These are phyloP conservation scores for Hoplodrina ambigua DNA, from an alignment of 2,888 invertebrate species.

Conservation along the genomic window DNA sequence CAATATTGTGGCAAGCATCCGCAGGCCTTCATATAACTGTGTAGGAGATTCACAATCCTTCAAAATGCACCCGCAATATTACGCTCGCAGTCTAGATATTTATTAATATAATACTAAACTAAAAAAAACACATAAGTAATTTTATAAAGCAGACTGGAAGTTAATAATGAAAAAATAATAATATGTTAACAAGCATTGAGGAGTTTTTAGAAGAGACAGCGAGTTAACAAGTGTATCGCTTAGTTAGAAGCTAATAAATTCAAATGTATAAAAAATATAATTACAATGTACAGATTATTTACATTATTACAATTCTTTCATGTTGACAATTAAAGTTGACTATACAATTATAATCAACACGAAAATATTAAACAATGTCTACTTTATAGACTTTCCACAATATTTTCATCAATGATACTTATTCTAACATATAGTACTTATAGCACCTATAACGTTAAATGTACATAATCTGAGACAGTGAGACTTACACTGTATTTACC, in stretches of 20 bases:
- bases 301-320: slow-evolving; percentile 52
- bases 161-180: slow-evolving; percentile 64
- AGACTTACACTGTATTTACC: slow-evolving; percentile 87
- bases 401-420: slow-evolving; percentile 44
- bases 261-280: slow-evolving; percentile 51
- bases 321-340: slow-evolving; percentile 28
- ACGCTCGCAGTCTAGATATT: slow-evolving; percentile 62
- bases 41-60: slow-evolving; percentile 49
- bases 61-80: slow-evolving; percentile 58
- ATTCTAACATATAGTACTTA: slow-evolving; percentile 39
- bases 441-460: slow-evolving; percentile 36
- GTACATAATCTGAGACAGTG: slow-evolving; percentile 36
- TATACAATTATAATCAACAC: slow-evolving; percentile 39
- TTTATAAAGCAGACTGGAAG: slow-evolving; percentile 69
- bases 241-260: slow-evolving; percentile 29
- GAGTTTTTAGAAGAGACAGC: slow-evolving; percentile 62
- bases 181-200: slow-evolving; percentile 65
- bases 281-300: slow-evolving; percentile 58
- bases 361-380: slow-evolving; percentile 37
- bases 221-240: slow-evolving; percentile 54
- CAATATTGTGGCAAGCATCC: slow-evolving; percentile 63
- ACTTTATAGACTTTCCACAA: slow-evolving; percentile 32
- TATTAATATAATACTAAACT: slow-evolving; percentile 80
- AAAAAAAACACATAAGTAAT: slow-evolving; percentile 76
- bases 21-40: slow-evolving; percentile 32